These are phyloP conservation scores for Cyclophora albipunctata DNA, from an alignment of 2,888 invertebrate species.

Conservation along the genomic window DNA sequence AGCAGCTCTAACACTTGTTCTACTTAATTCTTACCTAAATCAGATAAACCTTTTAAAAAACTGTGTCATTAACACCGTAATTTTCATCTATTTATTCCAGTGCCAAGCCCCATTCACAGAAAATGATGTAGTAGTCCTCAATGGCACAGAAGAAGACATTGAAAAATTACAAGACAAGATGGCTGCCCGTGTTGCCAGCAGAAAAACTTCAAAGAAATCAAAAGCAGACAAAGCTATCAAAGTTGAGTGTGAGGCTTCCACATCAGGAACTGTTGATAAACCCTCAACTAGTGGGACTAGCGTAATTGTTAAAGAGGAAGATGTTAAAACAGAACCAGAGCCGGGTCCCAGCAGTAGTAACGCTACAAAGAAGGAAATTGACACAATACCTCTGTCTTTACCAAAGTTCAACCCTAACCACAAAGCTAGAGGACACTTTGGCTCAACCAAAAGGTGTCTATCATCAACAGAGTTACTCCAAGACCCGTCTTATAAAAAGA, in stretches of 20 bases:
- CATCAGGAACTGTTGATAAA: constrained; percentile 20
- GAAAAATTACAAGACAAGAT: constrained; percentile 78
- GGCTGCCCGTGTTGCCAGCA: constrained; percentile 79
- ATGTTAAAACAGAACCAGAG: constrained; percentile 52
- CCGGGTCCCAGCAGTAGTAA: constrained; percentile 35
- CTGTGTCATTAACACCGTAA: no score
- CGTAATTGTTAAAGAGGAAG: constrained; percentile 19
- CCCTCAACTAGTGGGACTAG: constrained; percentile 22
- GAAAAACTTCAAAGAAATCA: constrained; percentile 80
- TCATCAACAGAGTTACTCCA: constrained; percentile 52
- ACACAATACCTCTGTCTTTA: constrained; percentile 60
- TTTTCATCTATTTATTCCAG: constrained; percentile 40
- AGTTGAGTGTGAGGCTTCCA: constrained; percentile 36
- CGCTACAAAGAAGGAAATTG: constrained; percentile 54
- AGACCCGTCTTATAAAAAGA: constrained; percentile 84
- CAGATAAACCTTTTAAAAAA: no score
- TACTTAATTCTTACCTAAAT: no score
- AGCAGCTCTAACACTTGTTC: no score
- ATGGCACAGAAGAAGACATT: constrained; percentile 88
- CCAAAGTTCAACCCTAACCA: constrained; percentile 65
- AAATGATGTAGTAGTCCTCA: constrained; percentile 90
- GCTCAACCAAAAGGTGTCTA: constrained; percentile 54
- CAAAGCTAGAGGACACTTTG: constrained; percentile 58
- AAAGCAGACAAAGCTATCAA: constrained; percentile 44
- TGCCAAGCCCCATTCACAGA: constrained; percentile 87